Evolutionary conservation across 2,888 invertebrate species (phyloP).

Genomic region (Lithophane semibrunnea): DNA sequence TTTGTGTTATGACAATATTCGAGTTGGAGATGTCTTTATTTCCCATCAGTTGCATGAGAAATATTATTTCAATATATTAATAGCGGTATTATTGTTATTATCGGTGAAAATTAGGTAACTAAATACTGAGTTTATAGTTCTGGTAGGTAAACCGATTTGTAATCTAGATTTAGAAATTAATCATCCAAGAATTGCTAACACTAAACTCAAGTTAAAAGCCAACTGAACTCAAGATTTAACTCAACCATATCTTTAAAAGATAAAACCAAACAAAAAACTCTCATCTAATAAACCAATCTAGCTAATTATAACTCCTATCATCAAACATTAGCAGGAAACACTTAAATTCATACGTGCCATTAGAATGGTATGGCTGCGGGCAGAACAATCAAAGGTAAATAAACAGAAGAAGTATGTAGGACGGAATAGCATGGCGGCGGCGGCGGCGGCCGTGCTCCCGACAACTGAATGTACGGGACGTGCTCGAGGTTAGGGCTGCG

Average conservation of each 20-base stretch:
- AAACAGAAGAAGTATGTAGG: constrained; percentile 60
- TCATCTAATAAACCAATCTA: constrained; percentile 26
- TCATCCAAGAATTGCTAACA: background rate
- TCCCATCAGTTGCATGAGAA: too few species aligned
- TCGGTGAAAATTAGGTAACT: background rate
- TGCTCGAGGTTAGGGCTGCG: constrained; percentile 49
- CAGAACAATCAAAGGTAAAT: constrained; percentile 58
- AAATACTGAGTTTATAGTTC: background rate
- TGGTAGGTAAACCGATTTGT: background rate
- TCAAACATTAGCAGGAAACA: constrained; percentile 56
- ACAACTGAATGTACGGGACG: constrained; percentile 54
- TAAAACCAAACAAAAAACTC: constrained; percentile 16
- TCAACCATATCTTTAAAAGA: background rate
- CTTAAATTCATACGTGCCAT: constrained; percentile 49
- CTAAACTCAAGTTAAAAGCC: too few species aligned
- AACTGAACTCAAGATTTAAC: background rate
- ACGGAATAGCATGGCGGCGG: constrained; percentile 36
- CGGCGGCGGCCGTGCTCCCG: constrained; percentile 38
- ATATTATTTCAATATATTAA: too few species aligned
- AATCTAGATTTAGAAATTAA: background rate
- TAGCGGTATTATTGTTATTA: too few species aligned
- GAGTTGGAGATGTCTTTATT: too few species aligned
- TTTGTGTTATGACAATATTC: too few species aligned
- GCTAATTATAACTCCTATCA: constrained; percentile 54
- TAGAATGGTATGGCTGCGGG: constrained; percentile 31